Percentiles rank a stretch among this genome's conserved stretches.
phyloP scores from a whole-genome alignment of 2,888 invertebrate genomes.

The Blomia tropicalis region DNA sequence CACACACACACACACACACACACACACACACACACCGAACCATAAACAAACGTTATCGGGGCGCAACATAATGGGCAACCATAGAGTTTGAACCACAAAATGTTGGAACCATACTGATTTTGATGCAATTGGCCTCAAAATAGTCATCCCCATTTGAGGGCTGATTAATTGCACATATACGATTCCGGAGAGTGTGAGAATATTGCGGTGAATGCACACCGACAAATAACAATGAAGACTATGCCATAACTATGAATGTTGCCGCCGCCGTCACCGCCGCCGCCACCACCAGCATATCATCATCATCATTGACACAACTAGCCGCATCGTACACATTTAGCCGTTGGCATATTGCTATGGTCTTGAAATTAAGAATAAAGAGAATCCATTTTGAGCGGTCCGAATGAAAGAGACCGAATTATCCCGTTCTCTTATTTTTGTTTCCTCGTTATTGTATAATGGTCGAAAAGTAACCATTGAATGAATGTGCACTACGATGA shows the following conservation, averaged over 20 bases:
- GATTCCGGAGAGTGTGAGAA: conserved; percentile 8
- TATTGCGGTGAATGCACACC: background rate
- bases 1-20: too few relatives aligned
- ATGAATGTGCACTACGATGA: too few relatives aligned
- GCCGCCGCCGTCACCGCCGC: background rate
- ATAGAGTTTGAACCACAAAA: background rate
- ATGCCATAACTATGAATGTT: background rate
- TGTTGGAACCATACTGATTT: background rate
- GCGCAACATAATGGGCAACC: background rate
- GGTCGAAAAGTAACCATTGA: too few relatives aligned
- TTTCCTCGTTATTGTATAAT: too few relatives aligned
- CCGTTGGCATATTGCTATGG: too few relatives aligned
- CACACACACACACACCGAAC: too few relatives aligned
- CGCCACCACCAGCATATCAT: background rate
- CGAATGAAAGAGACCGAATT: too few relatives aligned
- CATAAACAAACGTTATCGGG: background rate
- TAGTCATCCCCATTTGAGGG: background rate
- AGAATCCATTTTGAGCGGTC: background rate
- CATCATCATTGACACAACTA: too few relatives aligned
- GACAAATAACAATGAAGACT: conserved; percentile 1
- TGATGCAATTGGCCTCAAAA: background rate
- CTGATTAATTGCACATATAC: background rate
- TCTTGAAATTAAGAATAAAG: too few relatives aligned
- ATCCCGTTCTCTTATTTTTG: too few relatives aligned
- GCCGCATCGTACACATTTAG: too few relatives aligned